Base-by-base conservation (phyloP, 2,113 vertebrate genomes). In the Mus pahari region DNA sequence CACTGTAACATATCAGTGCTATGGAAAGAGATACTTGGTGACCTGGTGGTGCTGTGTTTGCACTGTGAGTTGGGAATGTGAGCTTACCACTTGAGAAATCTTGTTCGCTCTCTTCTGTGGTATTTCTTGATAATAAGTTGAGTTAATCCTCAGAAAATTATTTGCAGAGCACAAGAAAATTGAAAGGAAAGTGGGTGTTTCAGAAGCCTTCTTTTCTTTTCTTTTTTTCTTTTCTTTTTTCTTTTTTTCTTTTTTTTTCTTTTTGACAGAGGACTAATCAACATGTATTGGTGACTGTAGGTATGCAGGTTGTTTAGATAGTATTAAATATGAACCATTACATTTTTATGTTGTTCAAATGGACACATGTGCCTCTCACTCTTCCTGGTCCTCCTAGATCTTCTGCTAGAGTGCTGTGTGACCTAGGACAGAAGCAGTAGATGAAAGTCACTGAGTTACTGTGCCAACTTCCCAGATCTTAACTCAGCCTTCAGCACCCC, bases 21-120 rank as follows among this genome's bases (percentile, higher is more conserved):
- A 13, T 50, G 71, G 53, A 17, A 48, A 60, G 31, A 90, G 39
- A 77, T 68, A 62, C 83, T 94, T n/a, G n/a, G 87, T 88, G 48
- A 78, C 93, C 73, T 62, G 90, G 68, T 96, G 90, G 62, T 90
- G 84, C 48, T 96, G 84, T 95, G 84, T 95, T 97, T 94, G 94
- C 77, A 86, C 31, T 81, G 68, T 96, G 92, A 50, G 93, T 97
- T 94, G 73, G 45, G 73, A 97, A 97, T 94, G 88, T 17, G 86
- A 73, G 68, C 92, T 94, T 74, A 7, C 83, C 73, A 70, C 73
- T 86, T 94, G 83, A 78, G 48, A 55, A 92, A 71, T 86, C 75
- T 42, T 74, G 45, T 62, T 94, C 78, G 92, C 81, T 90, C 31
- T 83, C 77, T 79, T 68, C 62, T 66, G 36, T 10, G 14, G 75